A percentile compares a stretch with the other conserved stretches of the same genome.
phyloP scores from a whole-genome alignment of 92 coral and sea anemone genomes.

The Phenganax subtilis region DNA sequence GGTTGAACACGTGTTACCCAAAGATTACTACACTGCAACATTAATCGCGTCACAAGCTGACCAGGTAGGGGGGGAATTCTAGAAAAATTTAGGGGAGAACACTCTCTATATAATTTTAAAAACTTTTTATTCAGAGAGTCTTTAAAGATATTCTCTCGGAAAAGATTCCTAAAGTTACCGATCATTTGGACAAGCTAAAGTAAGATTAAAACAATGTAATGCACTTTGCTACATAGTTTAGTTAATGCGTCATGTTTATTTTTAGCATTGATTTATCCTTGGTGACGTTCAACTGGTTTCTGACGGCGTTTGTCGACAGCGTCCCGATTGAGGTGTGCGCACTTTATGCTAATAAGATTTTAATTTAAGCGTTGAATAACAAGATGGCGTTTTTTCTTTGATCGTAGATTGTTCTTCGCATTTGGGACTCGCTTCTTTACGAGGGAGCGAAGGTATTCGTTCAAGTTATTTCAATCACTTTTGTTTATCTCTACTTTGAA shows the following conservation, averaged over 20 bases:
- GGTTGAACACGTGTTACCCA: constrained; percentile 83
- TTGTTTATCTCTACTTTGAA: too few species aligned
- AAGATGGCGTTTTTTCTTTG: background rate
- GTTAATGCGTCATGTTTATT: background rate
- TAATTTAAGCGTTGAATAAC: background rate
- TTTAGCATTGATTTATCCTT: constrained; percentile 86
- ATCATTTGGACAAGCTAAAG: constrained; percentile 78
- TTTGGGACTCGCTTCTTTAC: constrained; percentile 84
- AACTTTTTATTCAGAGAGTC: constrained; percentile 55
- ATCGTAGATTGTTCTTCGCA: constrained; percentile 69
- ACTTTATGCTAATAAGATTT: background rate
- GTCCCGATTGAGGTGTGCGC: constrained; percentile 83
- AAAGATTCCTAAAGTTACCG: constrained; percentile 72
- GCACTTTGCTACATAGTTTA: background rate
- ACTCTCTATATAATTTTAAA: background rate
- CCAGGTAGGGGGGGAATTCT: constrained; percentile 20
- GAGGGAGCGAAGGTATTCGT: constrained; percentile 81
- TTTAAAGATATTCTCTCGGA: constrained; percentile 78
- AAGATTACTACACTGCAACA: constrained; percentile 79
- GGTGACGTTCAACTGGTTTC: constrained; percentile 94
- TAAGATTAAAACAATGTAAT: constrained; percentile 8
- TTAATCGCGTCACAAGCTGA: constrained; percentile 91
- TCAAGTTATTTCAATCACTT: background rate
- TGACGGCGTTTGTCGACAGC: constrained; percentile 89
- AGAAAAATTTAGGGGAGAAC: background rate